Base-by-base conservation (phyloP, 2,888 invertebrate species). In the Nymphalis urticae region DNA sequence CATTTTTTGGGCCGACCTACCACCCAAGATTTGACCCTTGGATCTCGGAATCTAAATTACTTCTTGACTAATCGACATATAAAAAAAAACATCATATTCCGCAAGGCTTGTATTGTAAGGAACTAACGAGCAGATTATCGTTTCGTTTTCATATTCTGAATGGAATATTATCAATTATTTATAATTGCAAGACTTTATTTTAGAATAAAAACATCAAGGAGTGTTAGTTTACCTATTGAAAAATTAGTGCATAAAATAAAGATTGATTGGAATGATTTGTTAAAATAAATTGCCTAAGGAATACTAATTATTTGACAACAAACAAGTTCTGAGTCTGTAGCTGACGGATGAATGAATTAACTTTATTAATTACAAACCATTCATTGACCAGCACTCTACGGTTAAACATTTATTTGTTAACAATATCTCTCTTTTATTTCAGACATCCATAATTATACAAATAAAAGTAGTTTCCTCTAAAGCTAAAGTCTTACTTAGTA, bases 361-460 rank as follows among this genome's bases (percentile, higher is more conserved):
- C 42, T 59, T 68, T 68, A 68, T 68, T 63, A 63, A 68, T 68
- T 48, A 63, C 62, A 53, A 60, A 32, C 47, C 59, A 68, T 63
- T 68, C 63, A 59, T 63, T 36, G 10, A 13, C 3, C 47, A 32
- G 32, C 50, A 63, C 47, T 54, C 63, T 1, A 42, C 62, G 47
- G 36, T 60, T 51, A 17, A 56, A 51, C 21, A n/a, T 50, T 27
- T 36, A 19, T 19, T 10, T 58, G 36, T 36, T 58, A 19, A 42
- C 19, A n/a, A 58, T 36, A 9, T 36, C 9, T 10, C 42, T 42
- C 8, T 19, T 58, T 50, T n/a, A 13, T n/a, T 6, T 50, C 8
- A 9, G 50, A 19, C 8, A 19, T 17, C 9, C 50, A 19, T 50
- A 50, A n/a, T 50, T n/a, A n/a, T 50, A 48, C 5, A 5, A 7